Evolutionary conservation across 2,888 invertebrate species (phyloP).

Genomic region (Tipula helvola): DNA sequence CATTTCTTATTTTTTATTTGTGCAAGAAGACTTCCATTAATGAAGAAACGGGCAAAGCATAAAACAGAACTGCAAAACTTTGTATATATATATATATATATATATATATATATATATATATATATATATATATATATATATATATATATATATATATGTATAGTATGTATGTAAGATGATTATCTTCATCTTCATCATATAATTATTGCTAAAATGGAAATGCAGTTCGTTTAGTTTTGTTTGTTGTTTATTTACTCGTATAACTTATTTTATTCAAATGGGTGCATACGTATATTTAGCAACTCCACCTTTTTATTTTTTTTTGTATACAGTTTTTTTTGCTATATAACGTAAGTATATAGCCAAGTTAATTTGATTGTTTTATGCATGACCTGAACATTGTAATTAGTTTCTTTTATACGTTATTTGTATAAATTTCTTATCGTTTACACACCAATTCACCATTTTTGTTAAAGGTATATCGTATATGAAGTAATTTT

Average conservation of each 20-base stretch:
- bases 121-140: neutral
- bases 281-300: neutral
- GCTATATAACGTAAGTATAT: neutral
- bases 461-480: neutral
- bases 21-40: neutral
- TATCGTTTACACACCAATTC: neutral
- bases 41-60: neutral
- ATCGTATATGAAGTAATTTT: neutral
- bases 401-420: neutral
- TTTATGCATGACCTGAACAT: conserved; percentile 4
- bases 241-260: neutral
- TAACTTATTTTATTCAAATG: neutral
- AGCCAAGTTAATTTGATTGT: neutral
- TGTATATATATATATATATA: neutral
- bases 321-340: neutral
- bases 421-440: neutral
- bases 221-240: neutral
- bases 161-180: neutral
- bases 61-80: neutral
- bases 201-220: neutral
- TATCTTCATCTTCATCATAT: conserved; percentile 4
- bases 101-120: neutral
- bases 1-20: neutral
- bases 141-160: neutral
- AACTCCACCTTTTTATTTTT: neutral